Conservation (phyloP, 92 coral and sea anemone genomes). For the Plumapathes pennacea region DNA sequence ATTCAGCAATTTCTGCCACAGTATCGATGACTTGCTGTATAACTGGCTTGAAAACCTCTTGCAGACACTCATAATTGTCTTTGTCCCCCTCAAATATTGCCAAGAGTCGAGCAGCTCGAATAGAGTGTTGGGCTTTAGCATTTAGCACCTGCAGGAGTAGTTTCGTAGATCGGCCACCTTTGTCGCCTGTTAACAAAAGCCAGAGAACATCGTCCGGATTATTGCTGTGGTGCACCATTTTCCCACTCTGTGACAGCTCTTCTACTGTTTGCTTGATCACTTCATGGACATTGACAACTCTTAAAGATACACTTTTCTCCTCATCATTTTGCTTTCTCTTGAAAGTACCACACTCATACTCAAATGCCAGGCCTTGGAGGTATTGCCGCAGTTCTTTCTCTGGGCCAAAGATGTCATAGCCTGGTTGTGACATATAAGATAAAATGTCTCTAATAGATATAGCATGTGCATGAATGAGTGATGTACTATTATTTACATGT, state of each 20-base stretch:
- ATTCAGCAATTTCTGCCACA: background rate
- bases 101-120: constrained; percentile 12
- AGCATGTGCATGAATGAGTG: too few relatives aligned
- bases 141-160: constrained; percentile 33
- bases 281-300: constrained; percentile 28
- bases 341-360: constrained; percentile 41
- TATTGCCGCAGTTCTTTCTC: constrained; percentile 14
- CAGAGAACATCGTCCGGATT: constrained; percentile 12
- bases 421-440: background rate
- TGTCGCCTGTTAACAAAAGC: constrained; percentile 33
- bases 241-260: constrained; percentile 15
- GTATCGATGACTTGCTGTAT: background rate
- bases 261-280: constrained; percentile 16
- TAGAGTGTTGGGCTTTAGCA: constrained; percentile 29
- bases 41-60: background rate
- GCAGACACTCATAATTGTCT: background rate
- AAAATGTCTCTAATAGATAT: too few relatives aligned
- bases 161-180: constrained; percentile 40
- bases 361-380: constrained; percentile 17
- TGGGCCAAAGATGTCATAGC: constrained; percentile 39
- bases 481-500: too few relatives aligned
- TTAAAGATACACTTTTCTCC: constrained; percentile 15
- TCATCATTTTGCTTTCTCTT: background rate
- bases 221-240: constrained; percentile 7
- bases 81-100: constrained; percentile 13